phyloP scores from a whole-genome alignment of 2,113 vertebrate species.

The Sterna hirundo region DNA sequence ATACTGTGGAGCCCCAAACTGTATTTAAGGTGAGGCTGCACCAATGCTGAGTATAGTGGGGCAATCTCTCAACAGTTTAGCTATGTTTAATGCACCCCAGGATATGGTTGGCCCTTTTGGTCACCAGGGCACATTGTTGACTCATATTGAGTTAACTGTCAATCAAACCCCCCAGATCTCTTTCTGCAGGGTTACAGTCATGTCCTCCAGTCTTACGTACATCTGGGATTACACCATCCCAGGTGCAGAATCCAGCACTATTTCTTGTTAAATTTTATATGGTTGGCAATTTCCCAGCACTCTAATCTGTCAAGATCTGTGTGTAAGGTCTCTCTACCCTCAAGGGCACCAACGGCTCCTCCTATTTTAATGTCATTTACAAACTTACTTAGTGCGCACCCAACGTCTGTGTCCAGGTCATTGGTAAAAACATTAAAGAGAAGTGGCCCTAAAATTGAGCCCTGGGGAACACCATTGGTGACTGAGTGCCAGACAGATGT shows the following conservation, averaged over 20 bases:
- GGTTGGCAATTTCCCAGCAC: background rate
- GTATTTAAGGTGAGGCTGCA: background rate
- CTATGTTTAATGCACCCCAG: background rate
- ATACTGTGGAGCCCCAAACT: background rate
- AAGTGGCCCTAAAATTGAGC: background rate
- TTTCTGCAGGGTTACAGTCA: background rate
- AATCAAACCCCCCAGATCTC: background rate
- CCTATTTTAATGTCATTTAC: background rate
- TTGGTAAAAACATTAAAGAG: background rate
- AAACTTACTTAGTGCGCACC: background rate
- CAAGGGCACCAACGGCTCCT: background rate
- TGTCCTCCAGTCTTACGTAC: background rate
- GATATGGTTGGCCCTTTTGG: background rate
- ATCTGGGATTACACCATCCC: background rate
- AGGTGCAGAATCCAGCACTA: background rate
- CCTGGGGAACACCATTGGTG: background rate
- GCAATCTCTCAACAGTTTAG: background rate
- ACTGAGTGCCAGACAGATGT: background rate
- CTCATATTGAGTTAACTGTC: background rate
- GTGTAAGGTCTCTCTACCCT: background rate
- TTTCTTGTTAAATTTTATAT: background rate
- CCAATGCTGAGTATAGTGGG: background rate
- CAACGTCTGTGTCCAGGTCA: background rate
- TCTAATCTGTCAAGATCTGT: background rate
- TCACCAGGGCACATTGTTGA: background rate